These are phyloP conservation scores for Drosophila melanosoma DNA, from an alignment of 2,888 invertebrate species.

Conservation along the genomic window DNA sequence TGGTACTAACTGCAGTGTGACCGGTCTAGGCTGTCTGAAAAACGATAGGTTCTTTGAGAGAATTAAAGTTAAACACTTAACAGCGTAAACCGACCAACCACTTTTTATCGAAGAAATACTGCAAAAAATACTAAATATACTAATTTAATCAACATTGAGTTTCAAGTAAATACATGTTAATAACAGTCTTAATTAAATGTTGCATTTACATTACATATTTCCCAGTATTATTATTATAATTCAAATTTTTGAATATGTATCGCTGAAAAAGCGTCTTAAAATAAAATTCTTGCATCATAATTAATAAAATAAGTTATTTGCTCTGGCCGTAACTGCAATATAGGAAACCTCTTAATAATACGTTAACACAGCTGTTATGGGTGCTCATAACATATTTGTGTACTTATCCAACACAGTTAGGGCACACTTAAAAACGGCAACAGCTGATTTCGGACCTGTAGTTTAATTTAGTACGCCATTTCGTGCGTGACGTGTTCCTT, in stretches of 20 bases:
- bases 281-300: too few relatives aligned
- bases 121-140: background rate
- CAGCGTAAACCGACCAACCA: constrained; percentile 19
- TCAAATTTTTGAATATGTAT: background rate
- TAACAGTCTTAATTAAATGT: background rate
- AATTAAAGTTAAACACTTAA: constrained; percentile 29
- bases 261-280: background rate
- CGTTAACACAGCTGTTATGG: constrained; percentile 1
- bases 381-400: constrained; percentile 23
- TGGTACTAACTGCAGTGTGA: constrained; percentile 62
- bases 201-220: background rate
- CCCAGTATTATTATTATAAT: background rate
- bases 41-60: constrained; percentile 24
- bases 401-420: constrained; percentile 12
- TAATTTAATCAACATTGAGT: constrained; percentile 1
- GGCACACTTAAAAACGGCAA: constrained; percentile 26
- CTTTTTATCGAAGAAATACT: background rate
- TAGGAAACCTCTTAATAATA: too few relatives aligned
- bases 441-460: constrained; percentile 46
- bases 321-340: background rate
- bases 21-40: constrained; percentile 25
- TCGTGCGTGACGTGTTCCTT: constrained; percentile 44
- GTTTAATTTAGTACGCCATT: constrained; percentile 65
- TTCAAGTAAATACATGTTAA: background rate
- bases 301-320: background rate